phyloP scores from a whole-genome alignment of 2,797 vertebrate species.

The Craterocephalus amniculus region DNA sequence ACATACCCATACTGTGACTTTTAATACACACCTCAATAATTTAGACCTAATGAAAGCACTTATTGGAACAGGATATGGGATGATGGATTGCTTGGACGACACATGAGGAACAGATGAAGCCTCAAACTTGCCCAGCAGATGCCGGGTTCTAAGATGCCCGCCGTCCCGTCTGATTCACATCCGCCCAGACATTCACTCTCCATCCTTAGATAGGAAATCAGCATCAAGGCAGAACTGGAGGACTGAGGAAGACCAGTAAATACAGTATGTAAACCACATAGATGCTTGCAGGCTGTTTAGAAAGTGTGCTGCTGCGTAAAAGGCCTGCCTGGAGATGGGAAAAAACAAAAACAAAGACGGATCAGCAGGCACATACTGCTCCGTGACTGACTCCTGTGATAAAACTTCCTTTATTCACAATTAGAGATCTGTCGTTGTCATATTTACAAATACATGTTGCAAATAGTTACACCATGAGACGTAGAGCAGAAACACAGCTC shows the following conservation, averaged over 20 bases:
- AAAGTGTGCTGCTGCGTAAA: conserved; percentile 86
- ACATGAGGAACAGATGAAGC: not conserved
- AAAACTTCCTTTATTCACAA: conserved; percentile 70
- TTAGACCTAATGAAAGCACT: not conserved
- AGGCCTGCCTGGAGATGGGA: conserved; percentile 72
- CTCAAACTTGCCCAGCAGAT: conserved; percentile 83
- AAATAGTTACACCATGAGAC: conserved; percentile 61
- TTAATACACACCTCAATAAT: not conserved
- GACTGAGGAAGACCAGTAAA: conserved; percentile 84
- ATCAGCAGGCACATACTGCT: conserved; percentile 45
- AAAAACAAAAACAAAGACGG: conserved; percentile 44
- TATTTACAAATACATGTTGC: conserved; percentile 71
- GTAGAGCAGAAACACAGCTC: conserved; percentile 54
- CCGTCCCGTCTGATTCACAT: conserved; percentile 83
- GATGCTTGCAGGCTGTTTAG: conserved; percentile 90
- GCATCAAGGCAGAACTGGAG: conserved; percentile 81
- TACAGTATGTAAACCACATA: conserved; percentile 95
- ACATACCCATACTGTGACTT: not conserved
- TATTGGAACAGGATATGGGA: not conserved
- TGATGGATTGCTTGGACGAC: not conserved
- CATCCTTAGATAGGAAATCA: conserved; percentile 86
- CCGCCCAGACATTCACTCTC: conserved; percentile 87
- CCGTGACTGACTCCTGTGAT: conserved; percentile 58
- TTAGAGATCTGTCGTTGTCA: conserved; percentile 59
- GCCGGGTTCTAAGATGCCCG: conserved; percentile 85